Evolutionary conservation across 2,113 vertebrate species (phyloP).

Genomic region (Melierax canorus): DNA sequence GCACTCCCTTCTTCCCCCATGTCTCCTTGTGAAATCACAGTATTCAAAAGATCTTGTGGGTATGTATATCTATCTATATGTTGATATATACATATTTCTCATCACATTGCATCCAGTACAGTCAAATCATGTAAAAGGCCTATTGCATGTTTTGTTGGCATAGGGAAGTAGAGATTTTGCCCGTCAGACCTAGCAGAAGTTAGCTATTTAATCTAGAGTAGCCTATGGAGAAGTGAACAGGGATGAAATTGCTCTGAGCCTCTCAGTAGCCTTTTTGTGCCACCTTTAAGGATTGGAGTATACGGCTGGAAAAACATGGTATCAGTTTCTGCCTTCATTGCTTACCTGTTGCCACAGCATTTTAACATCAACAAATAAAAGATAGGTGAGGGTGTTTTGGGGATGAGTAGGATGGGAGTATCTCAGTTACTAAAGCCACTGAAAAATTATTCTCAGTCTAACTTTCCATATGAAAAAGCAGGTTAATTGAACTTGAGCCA

Average conservation of each 20-base stretch:
- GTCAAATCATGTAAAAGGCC: neutral
- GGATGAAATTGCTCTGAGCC: neutral
- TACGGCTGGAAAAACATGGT: neutral
- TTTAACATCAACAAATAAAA: neutral
- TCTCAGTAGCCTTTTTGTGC: neutral
- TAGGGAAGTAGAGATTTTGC: neutral
- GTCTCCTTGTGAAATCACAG: neutral
- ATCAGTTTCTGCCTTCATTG: neutral
- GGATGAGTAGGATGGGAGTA: neutral
- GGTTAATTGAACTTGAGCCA: neutral
- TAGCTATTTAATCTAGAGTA: neutral
- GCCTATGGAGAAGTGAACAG: neutral
- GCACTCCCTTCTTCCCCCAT: neutral
- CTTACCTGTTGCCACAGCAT: neutral
- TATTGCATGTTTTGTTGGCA: neutral
- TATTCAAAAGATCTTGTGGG: neutral
- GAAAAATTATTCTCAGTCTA: neutral
- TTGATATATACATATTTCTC: neutral
- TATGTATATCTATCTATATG: rapidly evolving
- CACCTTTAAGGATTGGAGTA: neutral
- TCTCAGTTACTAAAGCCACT: neutral
- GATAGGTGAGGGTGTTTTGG: neutral
- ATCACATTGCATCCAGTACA: rapidly evolving
- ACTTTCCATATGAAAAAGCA: neutral
- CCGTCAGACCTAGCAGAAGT: neutral